Conservation (phyloP, 2,888 invertebrate genomes). For the Hesperia comma region DNA sequence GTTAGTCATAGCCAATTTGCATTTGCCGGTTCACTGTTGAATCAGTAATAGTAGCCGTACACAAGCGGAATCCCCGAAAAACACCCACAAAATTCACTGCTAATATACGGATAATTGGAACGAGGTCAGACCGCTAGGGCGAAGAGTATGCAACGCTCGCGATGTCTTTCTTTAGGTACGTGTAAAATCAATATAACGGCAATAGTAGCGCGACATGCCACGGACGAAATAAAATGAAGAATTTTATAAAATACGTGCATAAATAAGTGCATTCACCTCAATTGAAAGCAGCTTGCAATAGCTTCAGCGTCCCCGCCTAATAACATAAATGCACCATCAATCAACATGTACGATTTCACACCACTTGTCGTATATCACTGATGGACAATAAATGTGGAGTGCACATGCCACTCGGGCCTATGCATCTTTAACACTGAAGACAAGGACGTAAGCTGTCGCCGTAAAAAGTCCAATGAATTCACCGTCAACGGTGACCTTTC, state of each 20-base stretch:
- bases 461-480: slow-evolving; percentile 40
- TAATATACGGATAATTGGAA: slow-evolving; percentile 65
- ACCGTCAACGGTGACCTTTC: slow-evolving; percentile 32
- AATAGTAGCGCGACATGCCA: slow-evolving; percentile 48
- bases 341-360: slow-evolving; percentile 20
- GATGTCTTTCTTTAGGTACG: slow-evolving; percentile 65
- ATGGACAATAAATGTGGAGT: slow-evolving; percentile 53
- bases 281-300: slow-evolving; percentile 71
- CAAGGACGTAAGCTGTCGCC: slow-evolving; percentile 54
- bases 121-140: slow-evolving; percentile 64
- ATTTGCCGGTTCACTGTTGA: slow-evolving; percentile 28
- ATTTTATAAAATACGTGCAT: slow-evolving; percentile 38
- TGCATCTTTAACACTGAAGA: slow-evolving; percentile 67
- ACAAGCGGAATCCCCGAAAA: slow-evolving; percentile 45
- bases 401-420: slow-evolving; percentile 61
- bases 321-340: slow-evolving; percentile 5
- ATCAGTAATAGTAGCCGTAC: slow-evolving; percentile 37
- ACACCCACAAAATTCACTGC: slow-evolving; percentile 47
- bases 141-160: slow-evolving; percentile 61
- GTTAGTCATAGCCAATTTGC: slow-evolving; percentile 37
- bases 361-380: slow-evolving; percentile 54
- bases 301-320: slow-evolving; percentile 44
- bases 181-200: slow-evolving; percentile 73
- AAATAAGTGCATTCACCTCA: slow-evolving; percentile 61
- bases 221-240: slow-evolving; percentile 44